Evolutionary conservation across 1,140 invertebrate genomes (phyloP).

Genomic region (Calliopsis andreniformis): DNA sequence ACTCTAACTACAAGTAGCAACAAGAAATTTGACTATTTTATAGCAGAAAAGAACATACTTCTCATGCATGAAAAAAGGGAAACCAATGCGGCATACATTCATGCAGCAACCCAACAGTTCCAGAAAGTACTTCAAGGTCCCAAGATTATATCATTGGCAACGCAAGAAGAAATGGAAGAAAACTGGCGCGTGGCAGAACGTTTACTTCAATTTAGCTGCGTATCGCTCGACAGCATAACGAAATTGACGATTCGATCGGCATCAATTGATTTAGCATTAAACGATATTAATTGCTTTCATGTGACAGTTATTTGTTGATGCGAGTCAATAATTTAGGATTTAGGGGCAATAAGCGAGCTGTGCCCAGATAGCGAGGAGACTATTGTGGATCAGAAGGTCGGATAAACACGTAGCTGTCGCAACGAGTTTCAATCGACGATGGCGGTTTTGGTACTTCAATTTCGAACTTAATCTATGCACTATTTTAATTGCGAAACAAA

Average conservation of each 20-base stretch:
- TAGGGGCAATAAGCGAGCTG: slow-evolving; percentile 12
- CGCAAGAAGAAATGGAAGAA: too few species aligned
- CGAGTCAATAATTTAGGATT: slow-evolving; percentile 16
- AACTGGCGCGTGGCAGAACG: too few species aligned
- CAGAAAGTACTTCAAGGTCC: too few species aligned
- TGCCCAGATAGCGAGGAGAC: slow-evolving; percentile 2
- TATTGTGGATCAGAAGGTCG: not conserved
- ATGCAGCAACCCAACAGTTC: too few species aligned
- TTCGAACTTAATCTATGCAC: not conserved
- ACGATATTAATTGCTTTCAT: slow-evolving; percentile 27
- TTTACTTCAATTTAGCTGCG: not conserved
- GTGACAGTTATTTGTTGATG: slow-evolving; percentile 3
- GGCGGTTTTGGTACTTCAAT: not conserved
- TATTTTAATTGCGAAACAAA: not conserved
- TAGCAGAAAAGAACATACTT: too few species aligned
- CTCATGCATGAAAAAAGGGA: too few species aligned
- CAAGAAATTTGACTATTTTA: too few species aligned
- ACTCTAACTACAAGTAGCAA: too few species aligned
- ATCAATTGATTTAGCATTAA: slow-evolving; percentile 19
- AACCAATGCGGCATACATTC: too few species aligned
- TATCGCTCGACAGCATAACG: too few species aligned
- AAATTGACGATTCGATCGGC: not conserved
- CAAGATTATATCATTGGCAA: too few species aligned
- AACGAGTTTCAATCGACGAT: not conserved
- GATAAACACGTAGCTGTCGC: slow-evolving; percentile 1